Evolutionary conservation across 2,113 vertebrate genomes (phyloP).

Genomic region (Indri indri): DNA sequence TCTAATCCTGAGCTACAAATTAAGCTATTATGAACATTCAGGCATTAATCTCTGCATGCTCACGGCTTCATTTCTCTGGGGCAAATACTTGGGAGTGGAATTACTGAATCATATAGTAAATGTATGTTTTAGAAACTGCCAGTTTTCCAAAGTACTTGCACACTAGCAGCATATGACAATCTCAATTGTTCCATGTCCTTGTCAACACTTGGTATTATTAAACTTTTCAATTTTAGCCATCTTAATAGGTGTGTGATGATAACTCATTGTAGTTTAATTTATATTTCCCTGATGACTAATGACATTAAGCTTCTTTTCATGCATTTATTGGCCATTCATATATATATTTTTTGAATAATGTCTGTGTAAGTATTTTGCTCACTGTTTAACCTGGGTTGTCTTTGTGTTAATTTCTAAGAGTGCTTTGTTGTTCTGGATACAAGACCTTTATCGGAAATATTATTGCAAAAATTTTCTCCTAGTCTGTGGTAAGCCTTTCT

Average conservation of each 20-base stretch:
- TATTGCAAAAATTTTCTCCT: not conserved
- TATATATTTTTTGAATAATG: not conserved
- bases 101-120: not conserved
- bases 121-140: constrained; percentile 10
- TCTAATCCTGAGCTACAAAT: not conserved
- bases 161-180: not conserved
- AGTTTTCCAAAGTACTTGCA: not conserved
- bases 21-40: not conserved
- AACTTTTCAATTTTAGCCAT: not conserved
- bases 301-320: not conserved
- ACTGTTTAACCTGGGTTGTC: not conserved
- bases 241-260: not conserved
- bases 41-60: not conserved
- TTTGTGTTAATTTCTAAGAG: constrained; percentile 24
- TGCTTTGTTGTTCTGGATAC: not conserved
- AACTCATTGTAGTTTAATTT: not conserved
- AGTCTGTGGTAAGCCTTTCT: not conserved
- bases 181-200: not conserved
- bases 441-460: not conserved
- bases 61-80: not conserved
- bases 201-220: not conserved
- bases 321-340: not conserved
- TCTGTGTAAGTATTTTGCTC: not conserved
- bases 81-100: not conserved
- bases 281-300: not conserved